These are phyloP conservation scores for Pocillopora meandrina DNA, from an alignment of 92 coral and sea anemone genomes.

Conservation along the genomic window DNA sequence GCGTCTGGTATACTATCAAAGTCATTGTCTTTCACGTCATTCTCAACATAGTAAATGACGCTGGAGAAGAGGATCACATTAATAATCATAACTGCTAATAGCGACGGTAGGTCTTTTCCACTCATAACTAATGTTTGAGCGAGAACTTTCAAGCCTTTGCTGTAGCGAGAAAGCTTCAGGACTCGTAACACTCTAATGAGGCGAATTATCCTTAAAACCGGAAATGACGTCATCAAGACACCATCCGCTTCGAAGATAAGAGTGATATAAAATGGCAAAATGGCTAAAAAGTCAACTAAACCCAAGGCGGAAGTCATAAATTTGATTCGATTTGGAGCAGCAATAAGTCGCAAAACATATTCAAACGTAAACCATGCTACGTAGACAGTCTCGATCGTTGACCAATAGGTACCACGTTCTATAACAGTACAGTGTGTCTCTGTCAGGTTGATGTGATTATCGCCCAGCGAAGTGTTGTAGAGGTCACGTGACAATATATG, in stretches of 20 bases:
- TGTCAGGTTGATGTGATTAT: background rate
- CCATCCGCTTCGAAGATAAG: slow-evolving; percentile 50
- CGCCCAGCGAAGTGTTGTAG: background rate
- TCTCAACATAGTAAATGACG: slow-evolving; percentile 80
- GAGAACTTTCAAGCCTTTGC: slow-evolving; percentile 80
- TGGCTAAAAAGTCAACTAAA: slow-evolving; percentile 78
- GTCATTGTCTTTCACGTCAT: slow-evolving; percentile 64
- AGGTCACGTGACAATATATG: background rate
- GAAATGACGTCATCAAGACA: slow-evolving; percentile 57
- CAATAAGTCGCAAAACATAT: slow-evolving; percentile 62
- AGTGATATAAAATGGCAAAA: slow-evolving; percentile 80
- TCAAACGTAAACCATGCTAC: slow-evolving; percentile 91
- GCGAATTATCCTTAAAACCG: slow-evolving; percentile 73
- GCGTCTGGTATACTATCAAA: slow-evolving; percentile 94
- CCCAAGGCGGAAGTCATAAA: slow-evolving; percentile 83
- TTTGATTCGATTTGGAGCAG: slow-evolving; percentile 68
- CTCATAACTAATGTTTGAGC: slow-evolving; percentile 80
- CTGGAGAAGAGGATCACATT: slow-evolving; percentile 87
- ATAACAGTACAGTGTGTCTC: slow-evolving; percentile 18
- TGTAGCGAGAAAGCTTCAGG: slow-evolving; percentile 88
- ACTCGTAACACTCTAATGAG: slow-evolving; percentile 80
- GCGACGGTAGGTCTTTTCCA: slow-evolving; percentile 84
- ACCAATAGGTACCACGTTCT: slow-evolving; percentile 61
- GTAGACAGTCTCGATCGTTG: slow-evolving; percentile 70
- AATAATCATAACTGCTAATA: slow-evolving; percentile 75